These are phyloP conservation scores for Allobates femoralis DNA, from an alignment of 2,797 vertebrate genomes.

Conservation along the genomic window DNA sequence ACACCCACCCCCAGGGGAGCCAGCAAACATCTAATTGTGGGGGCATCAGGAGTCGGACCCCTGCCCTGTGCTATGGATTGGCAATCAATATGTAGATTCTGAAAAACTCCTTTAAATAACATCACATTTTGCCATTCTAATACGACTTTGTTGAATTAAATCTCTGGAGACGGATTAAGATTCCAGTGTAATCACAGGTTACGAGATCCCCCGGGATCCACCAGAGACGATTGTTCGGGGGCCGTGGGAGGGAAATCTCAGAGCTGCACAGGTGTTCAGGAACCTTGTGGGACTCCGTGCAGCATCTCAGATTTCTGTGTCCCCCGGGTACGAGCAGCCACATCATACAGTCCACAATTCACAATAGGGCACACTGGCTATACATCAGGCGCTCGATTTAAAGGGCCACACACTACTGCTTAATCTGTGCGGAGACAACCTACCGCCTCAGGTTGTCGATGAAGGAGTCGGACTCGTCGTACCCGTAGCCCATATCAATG, in stretches of 20 bases:
- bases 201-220: background rate
- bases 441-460: conserved; percentile 97
- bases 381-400: background rate
- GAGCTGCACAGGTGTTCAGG: background rate
- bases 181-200: background rate
- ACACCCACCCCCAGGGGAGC: too few species aligned
- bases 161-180: conserved; percentile 7
- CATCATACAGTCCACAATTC: background rate
- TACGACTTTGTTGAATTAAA: background rate
- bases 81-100: too few species aligned
- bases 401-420: background rate
- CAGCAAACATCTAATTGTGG: too few species aligned
- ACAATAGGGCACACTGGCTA: background rate
- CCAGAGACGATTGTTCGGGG: background rate
- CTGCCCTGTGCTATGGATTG: too few species aligned
- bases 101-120: too few species aligned
- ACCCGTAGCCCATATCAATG: conserved; percentile 94
- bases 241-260: background rate
- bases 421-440: conserved; percentile 68
- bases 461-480: conserved; percentile 95
- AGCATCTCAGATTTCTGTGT: background rate
- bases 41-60: too few species aligned
- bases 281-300: background rate
- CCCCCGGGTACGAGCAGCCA: background rate
- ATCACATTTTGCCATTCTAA: too few species aligned